Evolutionary conservation across 2,888 invertebrate species (phyloP).

Genomic region (Pediacus dermestoides): DNA sequence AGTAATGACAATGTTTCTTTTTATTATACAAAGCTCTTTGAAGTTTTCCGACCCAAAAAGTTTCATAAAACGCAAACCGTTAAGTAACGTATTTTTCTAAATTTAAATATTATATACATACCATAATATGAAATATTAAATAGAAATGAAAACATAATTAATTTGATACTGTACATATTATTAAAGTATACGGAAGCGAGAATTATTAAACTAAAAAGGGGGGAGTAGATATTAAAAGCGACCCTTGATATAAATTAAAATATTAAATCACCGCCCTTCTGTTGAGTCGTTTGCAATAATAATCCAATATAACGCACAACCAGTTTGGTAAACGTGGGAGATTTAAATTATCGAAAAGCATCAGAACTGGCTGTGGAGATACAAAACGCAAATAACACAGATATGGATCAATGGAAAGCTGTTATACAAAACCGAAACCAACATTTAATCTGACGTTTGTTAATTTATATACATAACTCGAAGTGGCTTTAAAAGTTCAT

Average conservation of each 20-base stretch:
- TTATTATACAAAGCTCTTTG: conserved; percentile 1
- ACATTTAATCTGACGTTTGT: background rate
- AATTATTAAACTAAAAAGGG: conserved; percentile 14
- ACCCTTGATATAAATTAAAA: conserved; percentile 14
- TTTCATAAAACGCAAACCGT: background rate
- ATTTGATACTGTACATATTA: conserved; percentile 1
- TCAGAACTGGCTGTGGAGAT: too few species aligned
- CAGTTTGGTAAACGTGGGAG: too few species aligned
- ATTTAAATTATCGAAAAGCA: conserved; percentile 6
- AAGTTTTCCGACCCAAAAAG: conserved; percentile 1
- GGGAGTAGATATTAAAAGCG: conserved; percentile 14
- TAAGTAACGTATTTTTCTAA: background rate
- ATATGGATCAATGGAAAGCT: conserved; percentile 3
- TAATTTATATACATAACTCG: conserved; percentile 1
- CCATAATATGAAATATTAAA: conserved; percentile 5
- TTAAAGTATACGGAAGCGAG: conserved; percentile 8
- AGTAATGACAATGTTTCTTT: conserved; percentile 4
- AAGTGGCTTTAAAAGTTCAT: too few species aligned
- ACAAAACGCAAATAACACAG: conserved; percentile 2
- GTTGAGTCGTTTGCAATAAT: conserved; percentile 5
- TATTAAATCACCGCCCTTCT: conserved; percentile 14
- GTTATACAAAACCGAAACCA: background rate
- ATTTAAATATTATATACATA: background rate
- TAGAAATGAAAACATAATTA: conserved; percentile 3
- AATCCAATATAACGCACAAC: conserved; percentile 5